phyloP scores from a whole-genome alignment of 2,888 invertebrate genomes.

The Bombylius major region DNA sequence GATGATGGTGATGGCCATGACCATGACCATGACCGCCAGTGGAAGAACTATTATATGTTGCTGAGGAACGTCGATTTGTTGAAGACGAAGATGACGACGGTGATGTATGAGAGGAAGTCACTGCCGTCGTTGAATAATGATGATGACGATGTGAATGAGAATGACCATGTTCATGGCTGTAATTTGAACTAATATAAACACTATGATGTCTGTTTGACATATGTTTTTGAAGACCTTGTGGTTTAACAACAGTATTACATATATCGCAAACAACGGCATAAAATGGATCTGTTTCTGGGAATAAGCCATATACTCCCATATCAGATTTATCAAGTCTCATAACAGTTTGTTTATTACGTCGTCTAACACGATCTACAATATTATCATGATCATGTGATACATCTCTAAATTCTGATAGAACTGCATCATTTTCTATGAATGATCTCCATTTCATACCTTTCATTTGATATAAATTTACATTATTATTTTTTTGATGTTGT shows the following conservation, averaged over 20 bases:
- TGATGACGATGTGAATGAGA: slow-evolving; percentile 18
- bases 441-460: slow-evolving; percentile 2
- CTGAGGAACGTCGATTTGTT: neutral
- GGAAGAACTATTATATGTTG: neutral
- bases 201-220: slow-evolving; percentile 45
- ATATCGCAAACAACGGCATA: slow-evolving; percentile 66
- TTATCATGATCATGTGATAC: slow-evolving; percentile 39
- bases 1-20: neutral
- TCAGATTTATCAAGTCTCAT: slow-evolving; percentile 45
- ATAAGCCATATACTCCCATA: slow-evolving; percentile 64
- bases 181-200: neutral
- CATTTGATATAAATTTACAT: neutral
- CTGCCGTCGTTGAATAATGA: neutral
- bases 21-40: neutral
- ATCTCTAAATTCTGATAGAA: neutral
- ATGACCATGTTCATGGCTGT: slow-evolving; percentile 12
- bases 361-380: slow-evolving; percentile 54
- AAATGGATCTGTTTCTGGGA: slow-evolving; percentile 64
- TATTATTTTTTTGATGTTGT: neutral
- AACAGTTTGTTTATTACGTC: slow-evolving; percentile 20
- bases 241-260: slow-evolving; percentile 65
- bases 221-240: slow-evolving; percentile 63
- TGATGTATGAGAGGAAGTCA: neutral
- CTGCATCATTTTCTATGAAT: neutral
- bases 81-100: neutral